A percentile compares a stretch with the other conserved stretches of the same genome.
phyloP scores from a whole-genome alignment of 2,888 invertebrate species.

The Melitaea athalia region DNA sequence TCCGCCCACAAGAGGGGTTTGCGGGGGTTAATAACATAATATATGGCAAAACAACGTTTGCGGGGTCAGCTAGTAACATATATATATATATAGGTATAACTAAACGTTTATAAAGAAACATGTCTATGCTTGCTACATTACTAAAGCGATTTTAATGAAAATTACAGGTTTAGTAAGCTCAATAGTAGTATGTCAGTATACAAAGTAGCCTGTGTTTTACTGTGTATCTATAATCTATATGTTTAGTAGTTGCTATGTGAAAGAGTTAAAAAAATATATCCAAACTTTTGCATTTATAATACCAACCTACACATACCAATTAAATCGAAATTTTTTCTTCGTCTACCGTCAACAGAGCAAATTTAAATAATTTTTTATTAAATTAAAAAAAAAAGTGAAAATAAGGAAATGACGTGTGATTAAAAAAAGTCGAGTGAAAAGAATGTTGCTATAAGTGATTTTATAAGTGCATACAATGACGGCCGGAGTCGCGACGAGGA shows the following conservation, averaged over 20 bases:
- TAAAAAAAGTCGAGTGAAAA: background rate
- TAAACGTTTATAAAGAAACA: too few relatives aligned
- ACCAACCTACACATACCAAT: background rate
- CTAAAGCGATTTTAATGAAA: too few relatives aligned
- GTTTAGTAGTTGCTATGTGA: background rate
- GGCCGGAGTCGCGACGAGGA: conserved; percentile 68
- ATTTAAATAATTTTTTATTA: background rate
- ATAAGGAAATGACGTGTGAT: background rate
- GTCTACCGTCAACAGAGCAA: background rate
- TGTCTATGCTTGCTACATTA: too few relatives aligned
- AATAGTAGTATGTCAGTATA: too few relatives aligned
- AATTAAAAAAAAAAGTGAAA: background rate
- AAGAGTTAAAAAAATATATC: background rate
- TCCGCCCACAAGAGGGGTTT: too few relatives aligned
- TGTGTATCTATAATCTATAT: too few relatives aligned
- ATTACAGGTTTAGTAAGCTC: too few relatives aligned
- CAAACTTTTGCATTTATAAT: background rate
- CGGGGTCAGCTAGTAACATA: too few relatives aligned
- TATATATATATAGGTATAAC: too few relatives aligned
- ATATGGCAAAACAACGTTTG: too few relatives aligned
- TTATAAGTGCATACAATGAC: conserved; percentile 59
- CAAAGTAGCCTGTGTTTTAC: too few relatives aligned
- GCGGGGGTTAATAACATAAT: too few relatives aligned
- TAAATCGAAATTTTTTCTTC: background rate
- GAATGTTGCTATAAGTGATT: conserved; percentile 25